Conservation (phyloP, 2,797 vertebrate species). For the Parambassis ranga region DNA sequence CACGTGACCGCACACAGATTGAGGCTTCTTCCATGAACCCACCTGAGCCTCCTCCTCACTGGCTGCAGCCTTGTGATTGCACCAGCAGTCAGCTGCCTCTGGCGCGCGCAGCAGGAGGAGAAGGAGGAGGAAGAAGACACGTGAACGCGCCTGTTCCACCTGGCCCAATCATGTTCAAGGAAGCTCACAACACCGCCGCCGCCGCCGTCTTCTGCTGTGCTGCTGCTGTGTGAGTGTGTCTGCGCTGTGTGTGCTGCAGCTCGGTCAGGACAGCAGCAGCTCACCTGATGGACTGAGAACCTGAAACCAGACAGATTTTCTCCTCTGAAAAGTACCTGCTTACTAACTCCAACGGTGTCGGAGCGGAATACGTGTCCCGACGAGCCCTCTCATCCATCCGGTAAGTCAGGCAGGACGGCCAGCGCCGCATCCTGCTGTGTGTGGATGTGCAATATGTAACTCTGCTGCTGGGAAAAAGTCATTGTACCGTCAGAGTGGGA, state of each 20-base stretch:
- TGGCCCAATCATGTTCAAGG: slow-evolving; percentile 65
- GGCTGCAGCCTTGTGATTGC: slow-evolving; percentile 25
- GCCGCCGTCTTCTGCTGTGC: not conserved
- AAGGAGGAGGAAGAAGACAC: not conserved
- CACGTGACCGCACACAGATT: too few relatives aligned
- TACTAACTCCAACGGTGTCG: slow-evolving; percentile 31
- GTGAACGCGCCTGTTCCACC: slow-evolving; percentile 64
- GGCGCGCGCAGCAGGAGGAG: slow-evolving; percentile 1
- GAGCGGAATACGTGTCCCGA: slow-evolving; percentile 46
- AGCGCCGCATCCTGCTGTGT: slow-evolving; percentile 48
- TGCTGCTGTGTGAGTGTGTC: not conserved
- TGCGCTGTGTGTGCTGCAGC: slow-evolving; percentile 45
- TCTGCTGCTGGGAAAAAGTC: slow-evolving; percentile 34
- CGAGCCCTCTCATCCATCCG: slow-evolving; percentile 36
- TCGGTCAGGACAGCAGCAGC: slow-evolving; percentile 15
- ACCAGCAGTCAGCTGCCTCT: slow-evolving; percentile 20
- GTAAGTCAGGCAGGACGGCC: slow-evolving; percentile 60
- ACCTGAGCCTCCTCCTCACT: not conserved
- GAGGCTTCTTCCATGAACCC: too few relatives aligned
- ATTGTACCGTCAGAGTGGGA: not conserved
- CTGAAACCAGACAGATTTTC: slow-evolving; percentile 25
- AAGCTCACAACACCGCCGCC: slow-evolving; percentile 34
- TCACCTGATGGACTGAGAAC: slow-evolving; percentile 27
- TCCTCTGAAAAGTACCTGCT: slow-evolving; percentile 53
- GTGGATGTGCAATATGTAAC: slow-evolving; percentile 18